Conservation (phyloP, 1,140 invertebrate species). For the Oscheius sp. region DNA sequence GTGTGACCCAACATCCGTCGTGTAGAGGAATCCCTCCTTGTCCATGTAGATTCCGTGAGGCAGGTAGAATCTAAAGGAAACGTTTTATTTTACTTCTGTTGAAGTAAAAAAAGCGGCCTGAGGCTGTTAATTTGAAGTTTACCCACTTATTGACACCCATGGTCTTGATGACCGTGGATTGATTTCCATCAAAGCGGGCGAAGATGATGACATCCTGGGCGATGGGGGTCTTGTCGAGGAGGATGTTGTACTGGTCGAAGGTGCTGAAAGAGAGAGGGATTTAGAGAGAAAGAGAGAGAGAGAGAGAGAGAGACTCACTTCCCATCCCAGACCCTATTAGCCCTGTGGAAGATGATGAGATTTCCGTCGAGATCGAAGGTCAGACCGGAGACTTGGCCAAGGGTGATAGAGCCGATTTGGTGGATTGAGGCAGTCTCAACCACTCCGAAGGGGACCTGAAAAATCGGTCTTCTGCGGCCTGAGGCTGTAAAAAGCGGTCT, state of each 20-base stretch:
- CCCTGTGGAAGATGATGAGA: constrained; percentile 81
- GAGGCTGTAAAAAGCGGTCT: neutral
- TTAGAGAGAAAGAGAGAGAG: constrained; percentile 1
- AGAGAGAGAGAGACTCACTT: neutral
- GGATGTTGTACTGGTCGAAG: constrained; percentile 70
- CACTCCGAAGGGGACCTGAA: constrained; percentile 50
- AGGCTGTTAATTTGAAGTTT: neutral
- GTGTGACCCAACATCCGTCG: constrained; percentile 88
- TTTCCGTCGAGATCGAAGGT: constrained; percentile 66
- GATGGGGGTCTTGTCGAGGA: constrained; percentile 71
- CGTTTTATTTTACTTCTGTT: neutral
- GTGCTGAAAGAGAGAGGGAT: constrained; percentile 65
- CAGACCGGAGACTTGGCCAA: constrained; percentile 56
- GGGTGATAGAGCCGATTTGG: constrained; percentile 38
- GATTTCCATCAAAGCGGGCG: constrained; percentile 67
- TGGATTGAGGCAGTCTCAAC: constrained; percentile 43
- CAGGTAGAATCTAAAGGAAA: constrained; percentile 75
- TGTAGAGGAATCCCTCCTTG: constrained; percentile 74
- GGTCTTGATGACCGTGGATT: constrained; percentile 71
- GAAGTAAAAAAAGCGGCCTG: neutral
- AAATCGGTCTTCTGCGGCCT: neutral
- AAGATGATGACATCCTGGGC: constrained; percentile 72
- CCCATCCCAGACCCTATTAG: constrained; percentile 71
- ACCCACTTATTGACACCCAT: constrained; percentile 76
- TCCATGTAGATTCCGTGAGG: constrained; percentile 90